Evolutionary conservation across 2,888 invertebrate species (phyloP).

Genomic region (Girardia tigrina): DNA sequence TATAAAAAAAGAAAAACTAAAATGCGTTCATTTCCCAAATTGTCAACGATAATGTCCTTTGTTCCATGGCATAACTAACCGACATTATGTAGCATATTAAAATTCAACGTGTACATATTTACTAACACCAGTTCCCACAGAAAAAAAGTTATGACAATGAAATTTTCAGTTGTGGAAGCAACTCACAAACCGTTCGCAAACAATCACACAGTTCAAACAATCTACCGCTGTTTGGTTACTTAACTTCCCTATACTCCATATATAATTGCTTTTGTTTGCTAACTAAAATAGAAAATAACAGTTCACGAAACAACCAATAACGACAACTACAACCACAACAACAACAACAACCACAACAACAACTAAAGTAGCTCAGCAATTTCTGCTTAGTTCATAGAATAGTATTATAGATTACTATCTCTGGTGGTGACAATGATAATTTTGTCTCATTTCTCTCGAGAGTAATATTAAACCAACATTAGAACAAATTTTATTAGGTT

Average conservation of each 20-base stretch:
- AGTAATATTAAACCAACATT: conserved; percentile 18
- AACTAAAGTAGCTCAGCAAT: conserved; percentile 18
- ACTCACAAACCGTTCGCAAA: conserved; percentile 13
- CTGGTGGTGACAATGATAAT: conserved; percentile 18
- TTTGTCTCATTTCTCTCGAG: conserved; percentile 23
- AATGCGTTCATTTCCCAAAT: conserved; percentile 23
- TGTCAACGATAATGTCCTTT: conserved; percentile 20
- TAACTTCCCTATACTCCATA: conserved; percentile 20
- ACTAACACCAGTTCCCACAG: conserved; percentile 8
- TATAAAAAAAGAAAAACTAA: too few species aligned
- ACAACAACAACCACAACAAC: too few species aligned
- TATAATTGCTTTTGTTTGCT: conserved; percentile 23
- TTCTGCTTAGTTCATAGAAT: conserved; percentile 13
- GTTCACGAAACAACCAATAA: neutral
- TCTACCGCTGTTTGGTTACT: conserved; percentile 17
- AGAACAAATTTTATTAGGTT: conserved; percentile 23
- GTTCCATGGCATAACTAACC: conserved; percentile 10
- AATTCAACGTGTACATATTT: conserved; percentile 23
- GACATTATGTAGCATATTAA: conserved; percentile 23
- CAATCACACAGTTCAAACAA: conserved; percentile 17
- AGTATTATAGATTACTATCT: conserved; percentile 19
- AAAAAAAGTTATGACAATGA: conserved; percentile 19
- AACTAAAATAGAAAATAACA: conserved; percentile 16
- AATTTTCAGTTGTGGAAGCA: neutral
- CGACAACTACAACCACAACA: too few species aligned